Conservation (phyloP, 2,113 vertebrate species). For the Zootoca vivipara region DNA sequence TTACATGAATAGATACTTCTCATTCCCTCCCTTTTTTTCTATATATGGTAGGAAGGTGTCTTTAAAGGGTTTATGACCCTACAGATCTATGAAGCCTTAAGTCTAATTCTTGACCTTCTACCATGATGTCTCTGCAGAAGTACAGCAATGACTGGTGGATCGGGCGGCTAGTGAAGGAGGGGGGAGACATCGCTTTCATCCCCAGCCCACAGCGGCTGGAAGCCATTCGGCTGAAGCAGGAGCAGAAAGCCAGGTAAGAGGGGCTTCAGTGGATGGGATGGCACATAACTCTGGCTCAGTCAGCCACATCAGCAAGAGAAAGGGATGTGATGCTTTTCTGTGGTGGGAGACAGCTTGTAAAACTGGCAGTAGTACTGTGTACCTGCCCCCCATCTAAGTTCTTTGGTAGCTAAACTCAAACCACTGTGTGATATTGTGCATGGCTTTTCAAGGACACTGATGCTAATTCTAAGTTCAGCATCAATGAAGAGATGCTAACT, state of each 20-base stretch:
- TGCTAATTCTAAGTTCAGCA: not conserved
- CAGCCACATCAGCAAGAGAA: not conserved
- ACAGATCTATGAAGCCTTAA: not conserved
- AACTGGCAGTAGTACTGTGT: not conserved
- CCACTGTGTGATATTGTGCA: not conserved
- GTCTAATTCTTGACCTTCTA: rapidly evolving
- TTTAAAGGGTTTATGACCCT: not conserved
- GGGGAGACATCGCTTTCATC: conserved; percentile 94
- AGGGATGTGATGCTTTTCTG: not conserved
- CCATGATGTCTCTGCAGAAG: conserved; percentile 74
- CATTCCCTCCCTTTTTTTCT: not conserved
- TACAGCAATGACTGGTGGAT: conserved; percentile 99
- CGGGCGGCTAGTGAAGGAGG: conserved; percentile 93
- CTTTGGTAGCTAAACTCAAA: not conserved
- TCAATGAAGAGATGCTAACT: not conserved
- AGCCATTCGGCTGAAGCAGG: conserved; percentile 94
- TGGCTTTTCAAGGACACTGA: not conserved
- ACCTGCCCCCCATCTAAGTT: too few species aligned
- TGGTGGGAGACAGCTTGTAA: not conserved
- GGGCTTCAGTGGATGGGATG: not conserved
- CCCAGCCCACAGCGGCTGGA: conserved; percentile 94
- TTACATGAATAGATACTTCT: not conserved
- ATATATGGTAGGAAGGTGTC: not conserved
- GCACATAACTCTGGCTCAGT: too few species aligned
- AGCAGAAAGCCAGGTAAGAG: conserved; percentile 91